phyloP scores from a whole-genome alignment of 2,113 vertebrate species.

The rabbit (Oryctolagus cuniculus) region mOryCun1.1 NC_091449.1:65133001-65133500 shows the following conservation, averaged over 20 bases:
- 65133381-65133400: not conserved
- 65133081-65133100: not conserved
- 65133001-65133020: not conserved
- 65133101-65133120: not conserved
- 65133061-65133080: not conserved
- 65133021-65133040: not conserved
- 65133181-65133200: too few relatives aligned
- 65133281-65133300: slow-evolving; percentile 11
- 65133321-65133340: not conserved
- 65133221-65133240: not conserved
- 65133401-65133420: not conserved
- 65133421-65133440: not conserved
- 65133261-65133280: not conserved
- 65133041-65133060: not conserved
- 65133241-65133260: too few relatives aligned
- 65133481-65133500: too few relatives aligned
- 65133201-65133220: not conserved
- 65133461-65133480: not conserved
- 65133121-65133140: not conserved
- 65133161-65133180: not conserved
- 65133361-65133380: not conserved
- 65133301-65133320: not conserved
- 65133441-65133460: not conserved
- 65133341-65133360: not conserved
- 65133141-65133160: not conserved